Evolutionary conservation across 2,797 vertebrate genomes (phyloP).

Genomic region (Leptodactylus fallax): DNA sequence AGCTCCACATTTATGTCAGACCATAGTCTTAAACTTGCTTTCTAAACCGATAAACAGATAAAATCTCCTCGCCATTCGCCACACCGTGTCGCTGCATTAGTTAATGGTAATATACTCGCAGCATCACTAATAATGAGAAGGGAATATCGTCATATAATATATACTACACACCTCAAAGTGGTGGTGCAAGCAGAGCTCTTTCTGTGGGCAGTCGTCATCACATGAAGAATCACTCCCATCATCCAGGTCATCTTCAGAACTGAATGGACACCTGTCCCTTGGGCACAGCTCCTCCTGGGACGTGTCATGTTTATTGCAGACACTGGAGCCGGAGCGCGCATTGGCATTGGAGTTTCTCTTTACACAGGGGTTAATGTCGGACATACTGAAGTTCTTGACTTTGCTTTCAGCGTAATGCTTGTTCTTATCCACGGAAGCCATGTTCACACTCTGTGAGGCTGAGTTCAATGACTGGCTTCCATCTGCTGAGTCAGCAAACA

Average conservation of each 20-base stretch:
- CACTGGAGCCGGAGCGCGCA: background rate
- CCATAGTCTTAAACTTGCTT: no score
- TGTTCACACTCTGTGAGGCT: slow-evolving; percentile 57
- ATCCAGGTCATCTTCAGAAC: slow-evolving; percentile 49
- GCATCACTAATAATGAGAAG: background rate
- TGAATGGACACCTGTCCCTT: slow-evolving; percentile 34
- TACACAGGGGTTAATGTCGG: background rate
- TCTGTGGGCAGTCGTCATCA: slow-evolving; percentile 71
- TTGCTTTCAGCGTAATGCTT: slow-evolving; percentile 51
- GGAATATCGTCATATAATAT: background rate
- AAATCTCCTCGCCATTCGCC: no score
- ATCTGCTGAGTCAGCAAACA: slow-evolving; percentile 83
- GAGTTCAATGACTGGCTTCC: slow-evolving; percentile 64
- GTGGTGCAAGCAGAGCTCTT: slow-evolving; percentile 71
- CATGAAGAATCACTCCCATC: slow-evolving; percentile 61
- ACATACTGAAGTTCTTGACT: background rate
- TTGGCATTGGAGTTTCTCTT: slow-evolving; percentile 46
- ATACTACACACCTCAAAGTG: slow-evolving; percentile 70
- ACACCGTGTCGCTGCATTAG: no score
- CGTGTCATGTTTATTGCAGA: slow-evolving; percentile 46
- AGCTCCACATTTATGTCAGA: no score
- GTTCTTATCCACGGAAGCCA: slow-evolving; percentile 63
- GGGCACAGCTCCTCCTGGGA: background rate
- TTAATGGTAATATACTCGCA: no score
- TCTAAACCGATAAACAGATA: no score